phyloP scores from a whole-genome alignment of 2,797 vertebrate genomes.

The Mareca strepera region DNA sequence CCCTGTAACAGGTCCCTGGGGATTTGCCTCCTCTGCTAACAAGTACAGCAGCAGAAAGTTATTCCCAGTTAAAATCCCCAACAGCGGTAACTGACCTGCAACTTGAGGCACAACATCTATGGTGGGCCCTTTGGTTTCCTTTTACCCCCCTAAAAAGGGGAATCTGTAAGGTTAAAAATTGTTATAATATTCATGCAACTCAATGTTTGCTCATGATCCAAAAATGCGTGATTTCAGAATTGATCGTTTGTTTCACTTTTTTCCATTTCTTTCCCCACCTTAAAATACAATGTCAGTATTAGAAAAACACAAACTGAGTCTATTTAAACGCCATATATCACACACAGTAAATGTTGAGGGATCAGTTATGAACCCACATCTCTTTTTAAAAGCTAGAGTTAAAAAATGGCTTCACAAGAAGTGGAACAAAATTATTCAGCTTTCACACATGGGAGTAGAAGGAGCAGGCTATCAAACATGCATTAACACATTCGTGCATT shows the following conservation, averaged over 20 bases:
- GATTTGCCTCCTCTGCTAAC: background rate
- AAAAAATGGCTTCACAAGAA: background rate
- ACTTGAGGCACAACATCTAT: background rate
- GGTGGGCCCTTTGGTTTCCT: background rate
- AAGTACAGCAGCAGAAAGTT: background rate
- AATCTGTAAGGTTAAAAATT: background rate
- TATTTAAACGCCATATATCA: background rate
- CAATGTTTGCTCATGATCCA: background rate
- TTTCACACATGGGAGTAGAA: background rate
- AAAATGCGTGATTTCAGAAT: background rate
- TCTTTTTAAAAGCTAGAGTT: background rate
- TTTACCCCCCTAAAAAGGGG: rapidly evolving
- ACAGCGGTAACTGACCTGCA: background rate
- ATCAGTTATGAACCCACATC: background rate
- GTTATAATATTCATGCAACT: background rate
- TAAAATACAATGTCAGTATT: background rate
- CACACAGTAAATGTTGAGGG: background rate
- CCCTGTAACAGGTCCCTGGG: background rate
- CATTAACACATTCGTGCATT: background rate
- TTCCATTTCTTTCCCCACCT: background rate
- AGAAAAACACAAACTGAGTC: background rate
- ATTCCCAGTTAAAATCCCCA: background rate
- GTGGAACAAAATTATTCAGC: background rate
- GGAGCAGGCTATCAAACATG: background rate
- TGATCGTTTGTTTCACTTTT: background rate